phyloP scores from a whole-genome alignment of 2,113 vertebrate genomes.

The Brachirus orientalis region DNA sequence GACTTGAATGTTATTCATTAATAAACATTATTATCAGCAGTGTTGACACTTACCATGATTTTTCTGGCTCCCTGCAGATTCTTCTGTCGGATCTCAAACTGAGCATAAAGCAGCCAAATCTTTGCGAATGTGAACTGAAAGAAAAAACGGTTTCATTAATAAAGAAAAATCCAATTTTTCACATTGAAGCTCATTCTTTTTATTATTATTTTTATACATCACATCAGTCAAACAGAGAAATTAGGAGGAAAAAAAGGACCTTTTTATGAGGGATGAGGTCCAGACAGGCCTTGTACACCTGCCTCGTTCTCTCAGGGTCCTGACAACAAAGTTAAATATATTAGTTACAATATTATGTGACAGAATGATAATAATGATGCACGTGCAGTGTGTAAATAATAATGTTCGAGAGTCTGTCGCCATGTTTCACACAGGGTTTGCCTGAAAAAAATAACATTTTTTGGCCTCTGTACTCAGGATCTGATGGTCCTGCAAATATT shows the following conservation, averaged over 20 bases:
- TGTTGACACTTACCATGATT: conserved; percentile 86
- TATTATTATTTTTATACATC: too few species aligned
- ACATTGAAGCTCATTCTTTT: too few species aligned
- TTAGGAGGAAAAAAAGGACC: conserved; percentile 61
- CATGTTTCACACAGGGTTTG: too few species aligned
- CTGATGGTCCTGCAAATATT: too few species aligned
- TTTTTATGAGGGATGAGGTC: conserved; percentile 98
- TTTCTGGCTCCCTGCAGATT: conserved; percentile 90
- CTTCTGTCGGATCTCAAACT: conserved; percentile 98
- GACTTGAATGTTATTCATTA: too few species aligned
- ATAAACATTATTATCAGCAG: background rate
- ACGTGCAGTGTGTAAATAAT: too few species aligned
- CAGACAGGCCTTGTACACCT: conserved; percentile 94
- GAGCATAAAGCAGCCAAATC: conserved; percentile 93
- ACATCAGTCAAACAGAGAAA: background rate
- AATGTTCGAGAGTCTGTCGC: too few species aligned
- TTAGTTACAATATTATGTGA: too few species aligned
- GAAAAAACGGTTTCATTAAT: background rate
- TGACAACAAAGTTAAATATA: conserved; percentile 70
- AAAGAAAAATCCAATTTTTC: too few species aligned
- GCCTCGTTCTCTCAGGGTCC: conserved; percentile 93
- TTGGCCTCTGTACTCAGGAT: too few species aligned
- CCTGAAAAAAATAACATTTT: too few species aligned
- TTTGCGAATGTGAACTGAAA: conserved; percentile 97
- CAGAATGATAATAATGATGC: background rate